These are phyloP conservation scores for Alosa alosa DNA, from an alignment of 2,113 vertebrate genomes.

Conservation along the genomic window DNA sequence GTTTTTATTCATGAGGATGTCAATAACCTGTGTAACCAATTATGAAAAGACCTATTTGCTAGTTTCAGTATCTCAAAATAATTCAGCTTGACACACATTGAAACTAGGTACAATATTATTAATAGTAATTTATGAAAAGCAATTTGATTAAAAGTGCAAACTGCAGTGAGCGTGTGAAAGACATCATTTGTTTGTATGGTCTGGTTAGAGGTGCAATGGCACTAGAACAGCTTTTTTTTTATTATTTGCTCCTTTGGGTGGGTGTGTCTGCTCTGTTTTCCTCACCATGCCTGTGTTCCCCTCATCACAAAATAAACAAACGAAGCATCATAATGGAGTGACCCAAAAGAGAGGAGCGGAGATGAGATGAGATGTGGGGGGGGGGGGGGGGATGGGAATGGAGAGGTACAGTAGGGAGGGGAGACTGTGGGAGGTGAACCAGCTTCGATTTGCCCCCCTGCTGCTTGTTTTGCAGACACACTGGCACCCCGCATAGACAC, in stretches of 20 bases:
- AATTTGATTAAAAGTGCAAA: neutral
- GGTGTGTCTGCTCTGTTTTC: neutral
- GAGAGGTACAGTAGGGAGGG: neutral
- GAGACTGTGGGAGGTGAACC: neutral
- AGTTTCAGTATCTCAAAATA: neutral
- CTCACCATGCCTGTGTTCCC: neutral
- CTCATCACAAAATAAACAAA: neutral
- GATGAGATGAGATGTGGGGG: neutral
- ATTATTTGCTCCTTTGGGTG: neutral
- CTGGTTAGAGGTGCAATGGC: neutral
- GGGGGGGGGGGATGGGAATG: neutral
- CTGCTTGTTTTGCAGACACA: constrained; percentile 6
- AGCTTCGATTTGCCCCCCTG: constrained; percentile 14
- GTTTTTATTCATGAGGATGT: neutral
- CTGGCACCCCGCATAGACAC: neutral
- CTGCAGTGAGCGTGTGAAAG: neutral
- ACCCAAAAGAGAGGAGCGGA: neutral
- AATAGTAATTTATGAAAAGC: neutral
- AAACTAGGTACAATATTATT: neutral
- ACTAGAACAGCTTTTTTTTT: neutral
- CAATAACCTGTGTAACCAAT: neutral
- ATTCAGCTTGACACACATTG: neutral
- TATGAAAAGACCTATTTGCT: neutral
- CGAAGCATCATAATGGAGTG: neutral
- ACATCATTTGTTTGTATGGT: neutral